These are phyloP conservation scores for Diadumene lineata DNA, from an alignment of 92 coral and sea anemone genomes.

Conservation along the genomic window DNA sequence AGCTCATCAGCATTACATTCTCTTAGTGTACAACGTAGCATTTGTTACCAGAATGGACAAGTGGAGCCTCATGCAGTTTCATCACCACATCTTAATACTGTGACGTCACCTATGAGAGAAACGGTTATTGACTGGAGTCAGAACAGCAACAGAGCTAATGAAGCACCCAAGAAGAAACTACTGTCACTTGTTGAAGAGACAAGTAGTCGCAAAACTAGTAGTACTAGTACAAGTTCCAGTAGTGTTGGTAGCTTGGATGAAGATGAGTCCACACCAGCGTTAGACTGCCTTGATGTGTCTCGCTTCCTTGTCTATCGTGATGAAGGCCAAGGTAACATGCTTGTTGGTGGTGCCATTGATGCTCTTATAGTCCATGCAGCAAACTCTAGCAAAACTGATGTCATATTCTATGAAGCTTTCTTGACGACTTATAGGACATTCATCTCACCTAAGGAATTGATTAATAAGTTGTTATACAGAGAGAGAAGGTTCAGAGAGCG, in stretches of 20 bases:
- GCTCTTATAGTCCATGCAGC: constrained; percentile 95
- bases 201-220: constrained; percentile 51
- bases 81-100: constrained; percentile 37
- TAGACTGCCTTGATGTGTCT: constrained; percentile 94
- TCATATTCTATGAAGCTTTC: constrained; percentile 93
- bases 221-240: constrained; percentile 69
- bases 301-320: constrained; percentile 84
- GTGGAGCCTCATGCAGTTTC: constrained; percentile 25
- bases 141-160: constrained; percentile 53
- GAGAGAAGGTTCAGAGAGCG: constrained; percentile 92
- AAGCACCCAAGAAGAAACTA: constrained; percentile 66
- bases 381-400: constrained; percentile 83
- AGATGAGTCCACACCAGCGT: constrained; percentile 89
- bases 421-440: constrained; percentile 93
- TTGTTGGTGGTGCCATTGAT: constrained; percentile 98
- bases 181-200: constrained; percentile 71
- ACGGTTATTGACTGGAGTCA: constrained; percentile 67
- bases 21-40: constrained; percentile 11
- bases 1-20: constrained; percentile 29
- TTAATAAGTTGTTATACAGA: constrained; percentile 84
- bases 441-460: constrained; percentile 74
- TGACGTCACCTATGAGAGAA: constrained; percentile 60
- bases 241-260: constrained; percentile 84
- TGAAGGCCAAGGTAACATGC: constrained; percentile 72
- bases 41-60: constrained; percentile 3